A percentile compares a stretch with the other conserved stretches of the same genome.
These are phyloP conservation scores for Polyommatus iphigenia DNA, from an alignment of 2,888 invertebrate species.

Conservation along the genomic window DNA sequence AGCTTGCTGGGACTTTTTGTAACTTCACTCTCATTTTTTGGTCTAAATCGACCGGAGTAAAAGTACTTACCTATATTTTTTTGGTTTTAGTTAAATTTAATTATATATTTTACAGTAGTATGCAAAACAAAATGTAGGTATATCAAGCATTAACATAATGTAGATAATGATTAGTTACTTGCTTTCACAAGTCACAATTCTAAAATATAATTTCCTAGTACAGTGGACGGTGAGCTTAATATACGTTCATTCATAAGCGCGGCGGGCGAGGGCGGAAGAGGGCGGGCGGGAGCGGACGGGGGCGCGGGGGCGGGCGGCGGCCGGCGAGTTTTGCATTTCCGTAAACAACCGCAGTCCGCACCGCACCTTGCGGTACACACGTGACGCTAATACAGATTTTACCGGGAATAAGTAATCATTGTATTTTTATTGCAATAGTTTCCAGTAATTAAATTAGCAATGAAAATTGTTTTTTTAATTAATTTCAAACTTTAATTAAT, in stretches of 20 bases:
- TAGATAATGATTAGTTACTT: neutral
- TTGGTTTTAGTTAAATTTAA: too few species aligned
- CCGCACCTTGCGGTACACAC: conserved; percentile 31
- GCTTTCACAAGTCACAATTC: neutral
- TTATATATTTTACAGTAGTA: too few species aligned
- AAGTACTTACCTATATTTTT: too few species aligned
- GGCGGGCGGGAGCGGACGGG: conserved; percentile 11
- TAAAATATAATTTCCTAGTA: neutral
- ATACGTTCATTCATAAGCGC: conserved; percentile 33
- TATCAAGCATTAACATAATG: too few species aligned
- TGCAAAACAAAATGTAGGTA: too few species aligned
- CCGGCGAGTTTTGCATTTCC: conserved; percentile 45
- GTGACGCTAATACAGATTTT: conserved; percentile 21
- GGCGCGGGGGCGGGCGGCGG: conserved; percentile 33
- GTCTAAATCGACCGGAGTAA: too few species aligned
- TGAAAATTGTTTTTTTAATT: too few species aligned
- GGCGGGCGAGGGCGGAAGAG: neutral
- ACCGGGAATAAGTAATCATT: conserved; percentile 2
- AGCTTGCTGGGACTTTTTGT: too few species aligned
- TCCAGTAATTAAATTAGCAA: neutral
- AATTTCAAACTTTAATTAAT: too few species aligned
- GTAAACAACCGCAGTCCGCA: conserved; percentile 48
- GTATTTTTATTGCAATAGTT: neutral
- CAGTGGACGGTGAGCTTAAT: conserved; percentile 5
- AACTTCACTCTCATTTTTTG: too few species aligned